A percentile compares a stretch with the other conserved stretches of the same genome.
Conservation (phyloP, 2,888 invertebrate genomes). For the Xanthia togata region DNA sequence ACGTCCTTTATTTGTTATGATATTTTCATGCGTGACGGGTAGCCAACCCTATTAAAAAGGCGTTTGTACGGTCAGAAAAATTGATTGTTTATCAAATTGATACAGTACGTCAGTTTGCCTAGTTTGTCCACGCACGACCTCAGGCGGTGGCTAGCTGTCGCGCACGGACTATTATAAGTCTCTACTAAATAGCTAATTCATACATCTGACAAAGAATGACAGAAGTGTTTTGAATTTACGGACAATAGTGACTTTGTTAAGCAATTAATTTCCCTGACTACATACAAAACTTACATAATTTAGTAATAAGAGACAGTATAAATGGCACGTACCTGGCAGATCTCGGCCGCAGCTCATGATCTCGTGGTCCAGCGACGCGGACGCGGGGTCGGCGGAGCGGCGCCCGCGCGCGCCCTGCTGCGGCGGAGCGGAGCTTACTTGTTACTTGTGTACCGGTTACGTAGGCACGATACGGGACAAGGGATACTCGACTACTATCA, state of each 20-base stretch:
- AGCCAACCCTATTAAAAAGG: neutral
- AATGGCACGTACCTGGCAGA: slow-evolving; percentile 75
- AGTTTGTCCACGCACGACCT: too few species aligned
- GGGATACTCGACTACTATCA: neutral
- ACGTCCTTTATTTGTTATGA: neutral
- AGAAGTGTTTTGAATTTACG: too few species aligned
- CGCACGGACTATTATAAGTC: too few species aligned
- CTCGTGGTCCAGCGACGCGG: slow-evolving; percentile 88
- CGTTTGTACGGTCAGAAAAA: neutral
- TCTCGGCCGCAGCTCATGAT: slow-evolving; percentile 87
- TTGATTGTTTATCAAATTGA: neutral
- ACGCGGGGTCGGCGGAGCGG: slow-evolving; percentile 84
- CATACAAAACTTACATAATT: neutral
- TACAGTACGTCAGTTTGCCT: too few species aligned
- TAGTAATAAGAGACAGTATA: neutral
- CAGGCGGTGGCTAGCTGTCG: too few species aligned
- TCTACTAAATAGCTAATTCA: too few species aligned
- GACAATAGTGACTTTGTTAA: neutral
- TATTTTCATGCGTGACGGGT: neutral
- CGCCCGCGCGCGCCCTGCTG: slow-evolving; percentile 79
- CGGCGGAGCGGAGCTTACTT: slow-evolving; percentile 67
- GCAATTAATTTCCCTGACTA: neutral
- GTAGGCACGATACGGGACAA: neutral
- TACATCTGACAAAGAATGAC: too few species aligned
- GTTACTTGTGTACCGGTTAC: slow-evolving; percentile 73